Conservation (phyloP, 1,140 invertebrate genomes). For the Euwallacea similis region DNA sequence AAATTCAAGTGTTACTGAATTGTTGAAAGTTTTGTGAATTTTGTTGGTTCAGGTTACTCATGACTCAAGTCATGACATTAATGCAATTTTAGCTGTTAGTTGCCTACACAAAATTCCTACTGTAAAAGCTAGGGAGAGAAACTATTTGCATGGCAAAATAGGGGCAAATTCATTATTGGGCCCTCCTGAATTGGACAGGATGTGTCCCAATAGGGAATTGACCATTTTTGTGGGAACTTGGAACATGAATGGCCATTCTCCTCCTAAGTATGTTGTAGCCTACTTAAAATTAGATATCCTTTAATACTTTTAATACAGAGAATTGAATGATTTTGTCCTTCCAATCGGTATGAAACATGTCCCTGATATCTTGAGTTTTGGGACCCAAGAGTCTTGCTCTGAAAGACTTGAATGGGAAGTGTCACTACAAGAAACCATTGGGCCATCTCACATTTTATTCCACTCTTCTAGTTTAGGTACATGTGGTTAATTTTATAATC, state of each 20-base stretch:
- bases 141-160: conserved; percentile 76
- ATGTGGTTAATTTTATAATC: conserved; percentile 5
- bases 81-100: conserved; percentile 66
- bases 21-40: not conserved
- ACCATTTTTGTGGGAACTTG: conserved; percentile 90
- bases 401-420: conserved; percentile 90
- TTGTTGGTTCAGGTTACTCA: no score
- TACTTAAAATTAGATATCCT: not conserved
- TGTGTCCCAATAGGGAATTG: conserved; percentile 81
- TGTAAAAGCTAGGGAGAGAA: conserved; percentile 76
- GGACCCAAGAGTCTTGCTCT: conserved; percentile 88
- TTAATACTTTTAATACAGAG: conserved; percentile 53
- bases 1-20: conserved; percentile 5
- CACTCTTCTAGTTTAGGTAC: conserved; percentile 73
- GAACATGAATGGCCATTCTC: conserved; percentile 92
- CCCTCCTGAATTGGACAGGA: conserved; percentile 78
- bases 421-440: conserved; percentile 85
- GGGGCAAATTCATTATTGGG: conserved; percentile 80
- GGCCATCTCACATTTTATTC: conserved; percentile 84
- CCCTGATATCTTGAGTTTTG: conserved; percentile 89
- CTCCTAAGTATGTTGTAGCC: conserved; percentile 60
- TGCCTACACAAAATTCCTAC: conserved; percentile 78
- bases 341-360: conserved; percentile 80
- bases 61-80: not conserved
- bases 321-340: conserved; percentile 86